Percentiles rank a stretch among this genome's conserved stretches.
Evolutionary conservation across 2,888 invertebrate species (phyloP).

Genomic region (Resseliella maxima): DNA sequence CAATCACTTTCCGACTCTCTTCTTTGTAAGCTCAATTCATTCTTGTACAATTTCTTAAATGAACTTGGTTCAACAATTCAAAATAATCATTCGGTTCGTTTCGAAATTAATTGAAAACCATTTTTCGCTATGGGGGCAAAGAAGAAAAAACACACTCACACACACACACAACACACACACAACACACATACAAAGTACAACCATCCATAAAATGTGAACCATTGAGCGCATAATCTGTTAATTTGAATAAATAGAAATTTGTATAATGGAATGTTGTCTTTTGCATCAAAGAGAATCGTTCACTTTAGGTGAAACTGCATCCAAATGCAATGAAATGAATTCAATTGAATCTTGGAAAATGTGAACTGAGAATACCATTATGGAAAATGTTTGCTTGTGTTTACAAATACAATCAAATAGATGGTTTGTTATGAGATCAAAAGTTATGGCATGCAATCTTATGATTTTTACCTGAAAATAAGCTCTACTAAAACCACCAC

Average conservation of each 20-base stretch:
- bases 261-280: too few species aligned
- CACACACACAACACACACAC: too few species aligned
- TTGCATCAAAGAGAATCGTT: too few species aligned
- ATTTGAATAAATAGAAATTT: constrained; percentile 41
- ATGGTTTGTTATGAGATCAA: not conserved
- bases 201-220: constrained; percentile 42
- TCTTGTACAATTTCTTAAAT: not conserved
- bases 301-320: too few species aligned
- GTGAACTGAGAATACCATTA: not conserved
- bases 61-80: not conserved
- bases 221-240: constrained; percentile 28
- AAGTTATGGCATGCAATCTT: not conserved
- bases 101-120: constrained; percentile 24
- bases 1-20: not conserved
- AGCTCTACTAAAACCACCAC: too few species aligned
- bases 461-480: not conserved
- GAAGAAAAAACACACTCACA: too few species aligned
- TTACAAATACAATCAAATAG: not conserved
- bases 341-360: too few species aligned
- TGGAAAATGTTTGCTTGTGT: constrained; percentile 16
- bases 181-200: not conserved
- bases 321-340: too few species aligned
- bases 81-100: not conserved
- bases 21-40: not conserved
- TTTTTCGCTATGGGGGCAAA: too few species aligned